Conservation (phyloP, 2,113 vertebrate species). For the Onychostruthus taczanowskii region DNA sequence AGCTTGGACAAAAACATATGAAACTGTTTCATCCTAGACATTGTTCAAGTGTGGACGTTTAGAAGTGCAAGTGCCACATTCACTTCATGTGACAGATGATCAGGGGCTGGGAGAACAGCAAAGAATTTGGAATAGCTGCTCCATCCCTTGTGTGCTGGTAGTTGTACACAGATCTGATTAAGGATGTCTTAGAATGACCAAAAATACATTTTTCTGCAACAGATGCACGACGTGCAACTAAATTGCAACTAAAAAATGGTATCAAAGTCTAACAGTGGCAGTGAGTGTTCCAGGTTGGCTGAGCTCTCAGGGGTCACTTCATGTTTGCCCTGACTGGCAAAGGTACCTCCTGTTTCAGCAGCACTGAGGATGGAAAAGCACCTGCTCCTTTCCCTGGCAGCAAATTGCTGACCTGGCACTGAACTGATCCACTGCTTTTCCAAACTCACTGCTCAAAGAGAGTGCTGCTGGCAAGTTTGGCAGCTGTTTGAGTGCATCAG, state of each 20-base stretch:
- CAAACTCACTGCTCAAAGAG: neutral
- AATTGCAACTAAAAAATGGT: neutral
- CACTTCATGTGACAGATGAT: rapidly evolving
- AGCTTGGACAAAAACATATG: neutral
- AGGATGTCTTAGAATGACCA: neutral
- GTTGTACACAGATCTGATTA: neutral
- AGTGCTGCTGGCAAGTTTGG: neutral
- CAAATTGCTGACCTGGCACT: neutral
- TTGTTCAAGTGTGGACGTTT: neutral
- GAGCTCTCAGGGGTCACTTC: neutral
- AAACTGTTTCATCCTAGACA: neutral
- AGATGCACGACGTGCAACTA: rapidly evolving
- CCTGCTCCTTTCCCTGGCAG: neutral
- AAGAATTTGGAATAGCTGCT: neutral
- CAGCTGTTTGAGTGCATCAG: neutral
- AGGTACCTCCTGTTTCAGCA: rapidly evolving
- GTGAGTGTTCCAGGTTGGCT: no score
- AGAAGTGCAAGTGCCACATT: neutral
- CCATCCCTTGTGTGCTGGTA: rapidly evolving
- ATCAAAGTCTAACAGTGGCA: neutral
- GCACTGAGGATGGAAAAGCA: neutral
- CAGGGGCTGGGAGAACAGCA: neutral
- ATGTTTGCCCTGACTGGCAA: neutral
- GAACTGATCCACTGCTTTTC: rapidly evolving
- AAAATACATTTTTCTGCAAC: neutral